phyloP scores from a whole-genome alignment of 2,797 vertebrate species.

The Echeneis naucrates region DNA sequence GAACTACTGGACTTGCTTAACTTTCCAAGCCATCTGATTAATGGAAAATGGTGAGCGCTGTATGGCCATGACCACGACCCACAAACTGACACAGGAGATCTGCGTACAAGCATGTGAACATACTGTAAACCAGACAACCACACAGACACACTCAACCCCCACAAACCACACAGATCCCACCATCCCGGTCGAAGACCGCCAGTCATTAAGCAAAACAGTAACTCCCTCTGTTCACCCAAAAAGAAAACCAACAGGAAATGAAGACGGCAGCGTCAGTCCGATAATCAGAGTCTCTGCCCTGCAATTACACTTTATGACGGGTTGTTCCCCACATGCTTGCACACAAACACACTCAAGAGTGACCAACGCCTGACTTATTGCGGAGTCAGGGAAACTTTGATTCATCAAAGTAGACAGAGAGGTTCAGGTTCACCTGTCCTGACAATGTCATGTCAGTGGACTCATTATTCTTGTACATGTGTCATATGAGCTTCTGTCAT shows the following conservation, averaged over 20 bases:
- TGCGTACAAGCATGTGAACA: slow-evolving; percentile 28
- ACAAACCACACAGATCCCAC: slow-evolving; percentile 56
- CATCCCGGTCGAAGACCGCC: slow-evolving; percentile 16
- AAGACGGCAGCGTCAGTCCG: slow-evolving; percentile 44
- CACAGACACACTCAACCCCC: slow-evolving; percentile 47
- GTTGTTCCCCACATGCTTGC: slow-evolving; percentile 33
- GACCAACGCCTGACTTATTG: slow-evolving; percentile 1
- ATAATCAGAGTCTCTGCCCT: slow-evolving; percentile 32
- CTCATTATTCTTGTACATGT: not conserved
- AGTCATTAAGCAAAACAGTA: slow-evolving; percentile 39
- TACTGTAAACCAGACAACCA: slow-evolving; percentile 43
- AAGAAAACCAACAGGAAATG: slow-evolving; percentile 65
- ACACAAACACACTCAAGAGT: slow-evolving; percentile 34
- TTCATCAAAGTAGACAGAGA: not conserved
- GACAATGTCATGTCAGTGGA: not conserved
- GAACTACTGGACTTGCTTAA: slow-evolving; percentile 32
- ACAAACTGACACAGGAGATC: slow-evolving; percentile 1
- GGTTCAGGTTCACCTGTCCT: slow-evolving; percentile 27
- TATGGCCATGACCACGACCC: slow-evolving; percentile 22
- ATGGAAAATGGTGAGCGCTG: slow-evolving; percentile 36
- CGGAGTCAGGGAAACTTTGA: slow-evolving; percentile 26
- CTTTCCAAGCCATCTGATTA: slow-evolving; percentile 27
- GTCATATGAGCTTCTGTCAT: slow-evolving; percentile 11
- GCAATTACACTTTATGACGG: slow-evolving; percentile 58
- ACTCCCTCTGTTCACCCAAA: slow-evolving; percentile 49